Percentiles rank a stretch among this genome's conserved stretches.
These are phyloP conservation scores for Dasyurus viverrinus DNA, from an alignment of 2,113 vertebrate species.

Conservation along the genomic window DNA sequence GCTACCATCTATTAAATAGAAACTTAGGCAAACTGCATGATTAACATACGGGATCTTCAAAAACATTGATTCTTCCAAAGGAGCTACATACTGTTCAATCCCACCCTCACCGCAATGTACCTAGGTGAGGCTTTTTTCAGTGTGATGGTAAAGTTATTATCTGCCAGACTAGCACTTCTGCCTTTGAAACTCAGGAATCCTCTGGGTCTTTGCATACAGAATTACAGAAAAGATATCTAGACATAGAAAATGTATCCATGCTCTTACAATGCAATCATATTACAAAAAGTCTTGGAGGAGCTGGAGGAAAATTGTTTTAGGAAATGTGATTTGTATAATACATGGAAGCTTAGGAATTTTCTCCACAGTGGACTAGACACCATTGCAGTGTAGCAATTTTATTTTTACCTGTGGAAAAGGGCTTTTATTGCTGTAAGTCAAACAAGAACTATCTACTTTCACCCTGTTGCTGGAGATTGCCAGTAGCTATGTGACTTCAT, in stretches of 20 bases:
- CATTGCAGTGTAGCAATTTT: not conserved
- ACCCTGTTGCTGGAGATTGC: not conserved
- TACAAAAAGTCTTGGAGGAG: not conserved
- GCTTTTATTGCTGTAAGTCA: not conserved
- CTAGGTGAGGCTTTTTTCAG: not conserved
- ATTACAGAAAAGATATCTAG: not conserved
- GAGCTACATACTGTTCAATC: not conserved
- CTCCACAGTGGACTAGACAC: not conserved
- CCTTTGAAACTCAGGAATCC: not conserved
- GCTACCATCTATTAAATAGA: not conserved
- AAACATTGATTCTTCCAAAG: not conserved
- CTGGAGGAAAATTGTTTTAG: constrained; percentile 15
- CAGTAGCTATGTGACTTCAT: not conserved
- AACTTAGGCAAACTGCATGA: constrained; percentile 9
- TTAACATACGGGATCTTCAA: constrained; percentile 1
- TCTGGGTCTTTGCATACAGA: not conserved
- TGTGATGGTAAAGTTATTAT: not conserved
- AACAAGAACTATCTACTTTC: not conserved
- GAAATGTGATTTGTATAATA: constrained; percentile 46
- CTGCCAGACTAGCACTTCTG: constrained; percentile 11
- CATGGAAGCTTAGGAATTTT: not conserved
- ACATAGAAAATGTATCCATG: not conserved
- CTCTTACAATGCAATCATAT: not conserved
- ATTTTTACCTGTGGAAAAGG: not conserved
- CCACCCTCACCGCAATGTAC: not conserved